Conservation (phyloP, 2,113 vertebrate species). For the Macrotis lagotis region DNA sequence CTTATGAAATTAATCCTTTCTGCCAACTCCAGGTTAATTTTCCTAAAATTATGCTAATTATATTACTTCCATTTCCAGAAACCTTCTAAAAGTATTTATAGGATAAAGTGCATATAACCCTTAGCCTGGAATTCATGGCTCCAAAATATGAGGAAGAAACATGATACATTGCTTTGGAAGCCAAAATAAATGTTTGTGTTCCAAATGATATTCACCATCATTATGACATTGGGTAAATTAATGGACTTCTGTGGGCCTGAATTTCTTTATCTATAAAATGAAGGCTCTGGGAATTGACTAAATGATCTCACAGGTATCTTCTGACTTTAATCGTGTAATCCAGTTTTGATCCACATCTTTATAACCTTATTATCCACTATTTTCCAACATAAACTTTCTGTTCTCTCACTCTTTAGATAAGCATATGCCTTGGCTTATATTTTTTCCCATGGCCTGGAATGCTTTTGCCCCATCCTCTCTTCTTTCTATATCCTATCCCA, state of each 20-base stretch:
- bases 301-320: background rate
- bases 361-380: background rate
- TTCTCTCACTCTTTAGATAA: background rate
- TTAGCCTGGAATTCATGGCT: background rate
- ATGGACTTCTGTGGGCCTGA: background rate
- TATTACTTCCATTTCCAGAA: background rate
- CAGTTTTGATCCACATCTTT: background rate
- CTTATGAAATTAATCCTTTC: background rate
- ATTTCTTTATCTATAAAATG: background rate
- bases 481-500: background rate
- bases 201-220: background rate
- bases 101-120: too few species aligned
- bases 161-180: background rate
- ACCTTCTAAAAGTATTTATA: background rate
- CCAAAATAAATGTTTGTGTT: background rate
- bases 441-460: background rate
- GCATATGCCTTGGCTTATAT: background rate
- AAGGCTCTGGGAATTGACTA: background rate
- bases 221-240: background rate
- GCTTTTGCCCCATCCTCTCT: background rate
- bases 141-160: background rate
- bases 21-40: background rate
- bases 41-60: background rate
- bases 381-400: background rate
- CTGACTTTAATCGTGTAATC: background rate